Conservation (phyloP, 2,113 vertebrate genomes). For the Otocyon megalotis region DNA sequence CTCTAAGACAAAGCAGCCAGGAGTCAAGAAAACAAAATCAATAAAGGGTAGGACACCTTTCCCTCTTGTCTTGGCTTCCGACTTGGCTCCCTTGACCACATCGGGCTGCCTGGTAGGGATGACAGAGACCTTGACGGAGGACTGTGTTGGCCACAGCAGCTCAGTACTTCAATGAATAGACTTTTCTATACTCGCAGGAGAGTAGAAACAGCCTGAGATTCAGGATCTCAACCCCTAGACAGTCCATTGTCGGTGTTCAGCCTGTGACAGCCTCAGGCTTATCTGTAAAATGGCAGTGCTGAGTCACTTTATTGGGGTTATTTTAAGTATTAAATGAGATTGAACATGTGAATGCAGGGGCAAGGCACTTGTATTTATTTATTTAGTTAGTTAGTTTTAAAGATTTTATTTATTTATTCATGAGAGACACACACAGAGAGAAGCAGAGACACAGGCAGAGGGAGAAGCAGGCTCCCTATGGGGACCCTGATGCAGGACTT, state of each 20-base stretch:
- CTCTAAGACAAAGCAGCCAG: background rate
- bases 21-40: background rate
- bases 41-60: background rate
- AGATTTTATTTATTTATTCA: no score
- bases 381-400: no score
- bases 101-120: background rate
- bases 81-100: background rate
- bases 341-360: background rate
- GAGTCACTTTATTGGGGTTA: background rate
- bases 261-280: background rate
- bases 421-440: no score
- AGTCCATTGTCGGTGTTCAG: background rate
- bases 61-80: background rate
- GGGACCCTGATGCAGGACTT: no score
- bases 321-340: constrained; percentile 2
- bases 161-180: background rate
- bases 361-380: no score
- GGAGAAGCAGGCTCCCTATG: no score
- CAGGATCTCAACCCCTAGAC: background rate
- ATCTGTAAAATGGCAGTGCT: background rate
- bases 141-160: background rate
- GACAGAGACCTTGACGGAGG: background rate
- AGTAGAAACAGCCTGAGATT: background rate
- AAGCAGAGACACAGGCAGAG: no score
- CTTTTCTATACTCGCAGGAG: background rate